These are phyloP conservation scores for Paguma larvata DNA, from an alignment of 2,797 vertebrate species.

Conservation along the genomic window DNA sequence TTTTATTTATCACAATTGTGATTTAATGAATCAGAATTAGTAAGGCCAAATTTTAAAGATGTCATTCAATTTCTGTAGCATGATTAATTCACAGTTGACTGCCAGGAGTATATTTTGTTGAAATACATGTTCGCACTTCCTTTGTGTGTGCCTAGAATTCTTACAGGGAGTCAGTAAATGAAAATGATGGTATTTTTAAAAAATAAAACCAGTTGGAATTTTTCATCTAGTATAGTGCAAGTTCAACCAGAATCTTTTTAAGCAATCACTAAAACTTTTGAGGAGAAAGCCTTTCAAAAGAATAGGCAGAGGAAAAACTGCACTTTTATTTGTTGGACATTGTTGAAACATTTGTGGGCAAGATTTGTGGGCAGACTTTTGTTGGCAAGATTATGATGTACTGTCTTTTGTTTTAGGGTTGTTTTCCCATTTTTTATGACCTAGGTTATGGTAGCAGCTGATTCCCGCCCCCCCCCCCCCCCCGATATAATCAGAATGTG, in stretches of 20 bases:
- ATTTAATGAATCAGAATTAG: constrained; percentile 43
- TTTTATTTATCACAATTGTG: constrained; percentile 34
- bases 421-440: constrained; percentile 65
- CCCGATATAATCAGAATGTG: constrained; percentile 45
- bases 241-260: constrained; percentile 51
- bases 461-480: neutral
- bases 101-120: constrained; percentile 1
- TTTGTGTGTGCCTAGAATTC: neutral
- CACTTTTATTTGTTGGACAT: constrained; percentile 59
- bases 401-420: constrained; percentile 63
- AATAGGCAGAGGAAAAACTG: constrained; percentile 32
- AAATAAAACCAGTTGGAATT: neutral
- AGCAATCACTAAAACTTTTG: constrained; percentile 23
- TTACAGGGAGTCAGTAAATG: constrained; percentile 32
- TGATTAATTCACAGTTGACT: neutral
- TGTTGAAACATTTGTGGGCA: constrained; percentile 62
- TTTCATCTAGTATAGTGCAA: constrained; percentile 36
- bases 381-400: constrained; percentile 40
- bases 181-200: constrained; percentile 25
- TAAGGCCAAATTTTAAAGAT: constrained; percentile 48
- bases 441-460: constrained; percentile 24
- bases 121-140: neutral
- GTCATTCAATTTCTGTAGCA: neutral
- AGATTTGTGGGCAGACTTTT: constrained; percentile 62
- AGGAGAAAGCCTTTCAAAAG: constrained; percentile 60